Evolutionary conservation across 2,888 invertebrate genomes (phyloP), one percentile per base, ranked within the genome.

Genomic region (Synanthedon vespiformis): DNA sequence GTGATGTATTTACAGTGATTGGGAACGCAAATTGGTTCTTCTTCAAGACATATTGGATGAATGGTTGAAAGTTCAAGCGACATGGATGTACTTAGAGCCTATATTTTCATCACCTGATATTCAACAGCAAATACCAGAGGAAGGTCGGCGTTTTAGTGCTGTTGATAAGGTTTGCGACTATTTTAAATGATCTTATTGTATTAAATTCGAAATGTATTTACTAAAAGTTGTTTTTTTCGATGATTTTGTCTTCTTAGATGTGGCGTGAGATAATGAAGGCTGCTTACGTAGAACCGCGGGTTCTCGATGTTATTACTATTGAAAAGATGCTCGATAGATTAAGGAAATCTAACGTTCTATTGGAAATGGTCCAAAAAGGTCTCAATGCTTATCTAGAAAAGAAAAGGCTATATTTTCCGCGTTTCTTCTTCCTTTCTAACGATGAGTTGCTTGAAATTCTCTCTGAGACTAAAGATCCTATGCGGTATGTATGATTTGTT

Each of bases 391-490:
- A 98, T 73, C 86, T 98, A 65, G 98, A 98, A 80, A 97, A 97
- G 90, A 98, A 98, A 72, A 90, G 98, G 16, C 85, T 97, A 2
- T 97, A 91, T 75, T 98, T 98, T 87, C 96, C 98, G 0, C 89
- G 98, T 4, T 98, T 98, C 89, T 98, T 98, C 90, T 98, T 98
- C 86, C 85, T 98, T 55, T 98, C 98, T 40, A 98, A 98, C 72
- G 97, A 98, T 69, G 98, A 98, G 74, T 78, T 98, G 56, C 87
- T 98, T 55, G 98, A 98, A 80, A 98, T 98, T 58, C 84, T 98
- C n/a, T 97, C 97, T 0, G 98, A 98, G 83, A 98, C 98, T 0
- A 98, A 98, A 79, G 97, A 98, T 88, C 98, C 98, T 0, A 95
- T 93, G 58, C 91, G 95, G 93, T 93, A 68, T 65, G 65, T 61